Evolutionary conservation across 2,797 vertebrate genomes (phyloP), one percentile per base, ranked within the genome.

Genomic region (Acanthis flammea): DNA sequence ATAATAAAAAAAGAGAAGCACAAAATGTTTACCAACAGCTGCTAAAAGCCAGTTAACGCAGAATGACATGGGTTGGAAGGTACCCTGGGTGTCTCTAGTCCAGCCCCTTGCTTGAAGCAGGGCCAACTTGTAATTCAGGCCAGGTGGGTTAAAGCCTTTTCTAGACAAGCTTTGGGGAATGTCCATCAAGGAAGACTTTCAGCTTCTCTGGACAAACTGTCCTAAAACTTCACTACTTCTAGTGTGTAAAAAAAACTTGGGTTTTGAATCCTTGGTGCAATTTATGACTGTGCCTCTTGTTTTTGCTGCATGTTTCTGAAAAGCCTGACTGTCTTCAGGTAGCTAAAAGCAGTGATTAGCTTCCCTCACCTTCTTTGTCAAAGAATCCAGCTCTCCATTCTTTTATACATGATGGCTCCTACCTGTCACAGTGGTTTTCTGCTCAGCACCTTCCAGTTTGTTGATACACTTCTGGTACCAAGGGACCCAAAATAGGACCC

Each of bases 381-480:
- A 81, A 81, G 10, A 72, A 75, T 27, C 31, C 39, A 61, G 8
- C 18, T 84, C 19, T 77, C 50, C 30, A 19, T 47, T 58, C 30
- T 28, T 47, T 57, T 37, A 37, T 6, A 70, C 19, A 30, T 13
- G 57, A 39, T 0, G 0, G 28, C 3, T 50, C 25, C 77, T 33
- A 72, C 15, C 28, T 50, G 27, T 9, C 42, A 51, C 28, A 31
- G n/a, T 1, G 3, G 33, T 33, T 45, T 80, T 81, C 73, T 75
- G 42, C 10, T 75, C 70, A 25, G 47, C 54, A 50, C 42, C 33
- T 24, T 62, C 48, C 63, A 50, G 33, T 42, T 73, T 62, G 21
- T 9, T 37, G 33, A 17, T 33, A 58, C 0, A 12, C 7, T 12
- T 73, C 47, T 60, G 11, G 10, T 54, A 44, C 14, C 5, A 0